Base-by-base conservation (phyloP, 1,140 invertebrate species). In the Drosophila sucinea region DNA sequence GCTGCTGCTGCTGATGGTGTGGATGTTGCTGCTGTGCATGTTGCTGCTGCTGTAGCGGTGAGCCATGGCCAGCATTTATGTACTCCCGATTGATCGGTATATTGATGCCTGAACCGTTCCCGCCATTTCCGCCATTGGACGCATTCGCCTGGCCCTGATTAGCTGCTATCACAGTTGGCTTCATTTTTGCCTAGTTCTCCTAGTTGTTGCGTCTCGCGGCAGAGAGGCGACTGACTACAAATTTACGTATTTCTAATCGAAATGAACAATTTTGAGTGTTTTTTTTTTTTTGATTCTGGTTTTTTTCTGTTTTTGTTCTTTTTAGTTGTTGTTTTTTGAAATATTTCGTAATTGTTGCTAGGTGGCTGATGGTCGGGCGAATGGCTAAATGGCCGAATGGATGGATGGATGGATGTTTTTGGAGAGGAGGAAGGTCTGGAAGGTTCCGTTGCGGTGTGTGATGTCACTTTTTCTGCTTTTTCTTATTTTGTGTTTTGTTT, bases 141-240 rank as follows among this genome's bases (percentile, higher is more conserved):
- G 60, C 61, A 41, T 51, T 62, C 27, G 57, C 61, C 62, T 58
- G 76, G 60, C 35, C 64, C 66, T 83, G 86, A 25, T 74, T 84
- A 55, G 83, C 77, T 60, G 90, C 62, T 80, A 91, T 86, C 86
- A 91, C 83, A 90, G 90, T 90, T 67, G 90, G 90, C 76, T 91
- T 91, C 90, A 91, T 87, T 2, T 3, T 57, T 66, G 47, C 33
- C 35, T 69, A 30, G 47, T 33, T 65, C 7, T 35, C n/a, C 57
- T 47, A 25, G 35, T 44, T 27, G 40, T 30, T 33, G 38, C 54
- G 68, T 64, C 64, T 51, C 58, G 75, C 66, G 67, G 67, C 47
- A 3, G 8, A 60, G 67, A 67, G 56, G 56, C 55, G 56, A 58
- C 56, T 25, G 38, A 55, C 23, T 23, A 17, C 17, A 57, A 38